phyloP scores from a whole-genome alignment of 2,113 vertebrate species.

The Polyodon spathula region DNA sequence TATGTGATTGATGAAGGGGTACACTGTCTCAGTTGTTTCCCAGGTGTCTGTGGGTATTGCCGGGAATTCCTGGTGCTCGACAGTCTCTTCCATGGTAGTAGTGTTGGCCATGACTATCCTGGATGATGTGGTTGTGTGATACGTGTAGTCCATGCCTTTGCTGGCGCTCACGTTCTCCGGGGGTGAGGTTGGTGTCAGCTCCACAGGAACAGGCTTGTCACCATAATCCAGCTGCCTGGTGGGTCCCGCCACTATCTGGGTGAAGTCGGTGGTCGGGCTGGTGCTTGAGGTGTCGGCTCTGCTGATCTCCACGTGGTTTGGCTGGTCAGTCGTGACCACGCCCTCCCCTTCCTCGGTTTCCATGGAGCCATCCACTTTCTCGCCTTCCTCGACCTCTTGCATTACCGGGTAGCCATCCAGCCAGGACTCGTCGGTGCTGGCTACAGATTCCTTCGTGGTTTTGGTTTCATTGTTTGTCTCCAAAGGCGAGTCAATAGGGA shows the following conservation, averaged over 20 bases:
- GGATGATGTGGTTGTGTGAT: constrained; percentile 27
- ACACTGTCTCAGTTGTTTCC: constrained; percentile 33
- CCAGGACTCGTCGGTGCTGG: constrained; percentile 72
- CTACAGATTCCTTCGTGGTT: constrained; percentile 24
- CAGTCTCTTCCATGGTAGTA: not conserved
- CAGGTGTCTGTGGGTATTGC: constrained; percentile 35
- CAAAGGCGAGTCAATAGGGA: constrained; percentile 34
- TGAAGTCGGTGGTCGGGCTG: constrained; percentile 31
- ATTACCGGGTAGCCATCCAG: constrained; percentile 79
- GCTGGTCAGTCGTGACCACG: constrained; percentile 36
- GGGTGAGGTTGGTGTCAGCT: constrained; percentile 25
- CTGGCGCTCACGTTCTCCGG: constrained; percentile 36
- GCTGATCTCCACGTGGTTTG: constrained; percentile 47
- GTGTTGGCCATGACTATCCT: constrained; percentile 26
- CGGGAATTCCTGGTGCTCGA: constrained; percentile 31
- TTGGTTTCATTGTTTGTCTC: constrained; percentile 46
- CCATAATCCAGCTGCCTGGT: constrained; percentile 22
- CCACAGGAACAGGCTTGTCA: constrained; percentile 12
- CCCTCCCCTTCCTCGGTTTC: constrained; percentile 36
- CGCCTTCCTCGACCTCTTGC: constrained; percentile 43
- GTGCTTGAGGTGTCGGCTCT: constrained; percentile 9
- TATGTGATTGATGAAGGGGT: constrained; percentile 27
- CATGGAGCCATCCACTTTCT: constrained; percentile 48
- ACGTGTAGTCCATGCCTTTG: constrained; percentile 24
- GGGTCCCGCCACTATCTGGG: constrained; percentile 25